Base-by-base conservation (phyloP, 2,888 invertebrate species). In the Hermodice carunculata region DNA sequence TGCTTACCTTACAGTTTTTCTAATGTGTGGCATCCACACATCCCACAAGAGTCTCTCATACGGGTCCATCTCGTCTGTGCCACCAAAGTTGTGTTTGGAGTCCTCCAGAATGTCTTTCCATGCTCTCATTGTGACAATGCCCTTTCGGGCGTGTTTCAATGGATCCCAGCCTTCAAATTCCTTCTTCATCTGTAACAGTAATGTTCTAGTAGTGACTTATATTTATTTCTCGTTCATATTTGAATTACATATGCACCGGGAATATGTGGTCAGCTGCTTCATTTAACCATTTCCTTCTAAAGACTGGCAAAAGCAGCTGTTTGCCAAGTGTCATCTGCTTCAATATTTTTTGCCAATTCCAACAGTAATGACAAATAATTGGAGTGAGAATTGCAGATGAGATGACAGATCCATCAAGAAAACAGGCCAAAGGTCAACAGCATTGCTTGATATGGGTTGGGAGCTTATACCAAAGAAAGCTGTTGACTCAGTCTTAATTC, bases 41-140 rank as follows among this genome's bases (percentile, higher is more conserved):
- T 94, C 93, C 95, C 96, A 96, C 74, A 97, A 87, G 64, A 96
- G 87, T 77, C 91, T 91, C 86, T 94, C 93, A 81, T 93, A 95
- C 0, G 94, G 92, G 68, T 88, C 82, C 77, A 87, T 82, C 43
- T 76, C 67, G 22, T 61, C 63, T 40, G 29, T n/a, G 26, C 62
- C 14, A 31, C 57, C 40, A 43, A 58, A 58, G 58, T n/a, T 46
- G 22, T 69, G 69, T 56, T 71, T 76, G 6, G 73, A 71, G 29
- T 81, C 82, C 59, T 86, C 86, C 34, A 88, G 76, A 28, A 87
- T 69, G n/a, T 76, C 76, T 66, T 83, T 83, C 88, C 87, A 88
- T 44, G 84, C 81, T 54, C 78, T 72, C 67, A 88, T 81, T 14
- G 86, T 80, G 14, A 83, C 82, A 28, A 85, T 61, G 24, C 87